These are phyloP conservation scores for Nesogale talazaci DNA, from an alignment of 2,113 vertebrate species.

Conservation along the genomic window DNA sequence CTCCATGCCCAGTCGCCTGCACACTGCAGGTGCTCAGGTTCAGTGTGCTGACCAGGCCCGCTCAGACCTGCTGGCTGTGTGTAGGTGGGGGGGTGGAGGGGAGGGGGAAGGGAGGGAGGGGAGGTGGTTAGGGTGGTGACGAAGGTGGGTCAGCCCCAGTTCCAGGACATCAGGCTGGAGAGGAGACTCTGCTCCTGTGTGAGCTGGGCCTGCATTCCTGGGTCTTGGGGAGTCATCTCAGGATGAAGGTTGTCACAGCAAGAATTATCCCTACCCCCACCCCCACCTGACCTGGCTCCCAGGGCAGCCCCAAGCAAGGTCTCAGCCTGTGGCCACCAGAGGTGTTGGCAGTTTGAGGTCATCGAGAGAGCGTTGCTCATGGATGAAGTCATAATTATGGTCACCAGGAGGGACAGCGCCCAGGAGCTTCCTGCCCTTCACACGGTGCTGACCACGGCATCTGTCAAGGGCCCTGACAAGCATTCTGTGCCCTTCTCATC, in stretches of 20 bases:
- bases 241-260: not conserved
- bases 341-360: not conserved
- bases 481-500: not conserved
- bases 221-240: not conserved
- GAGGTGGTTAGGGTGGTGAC: too few relatives aligned
- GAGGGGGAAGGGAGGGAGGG: too few relatives aligned
- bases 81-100: not conserved
- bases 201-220: not conserved
- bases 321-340: not conserved
- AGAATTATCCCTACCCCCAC: not conserved
- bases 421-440: not conserved
- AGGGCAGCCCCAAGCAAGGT: not conserved
- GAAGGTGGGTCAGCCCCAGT: not conserved
- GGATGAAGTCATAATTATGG: too few relatives aligned
- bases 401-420: too few relatives aligned
- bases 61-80: not conserved
- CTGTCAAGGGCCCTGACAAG: not conserved
- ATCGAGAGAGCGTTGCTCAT: too few relatives aligned
- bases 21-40: not conserved
- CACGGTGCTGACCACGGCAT: not conserved
- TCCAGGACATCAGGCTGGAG: not conserved
- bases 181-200: not conserved
- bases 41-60: not conserved
- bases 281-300: not conserved
- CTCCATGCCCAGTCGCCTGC: not conserved